Evolutionary conservation across 1,140 invertebrate species (phyloP).

Genomic region (Battus philenor): DNA sequence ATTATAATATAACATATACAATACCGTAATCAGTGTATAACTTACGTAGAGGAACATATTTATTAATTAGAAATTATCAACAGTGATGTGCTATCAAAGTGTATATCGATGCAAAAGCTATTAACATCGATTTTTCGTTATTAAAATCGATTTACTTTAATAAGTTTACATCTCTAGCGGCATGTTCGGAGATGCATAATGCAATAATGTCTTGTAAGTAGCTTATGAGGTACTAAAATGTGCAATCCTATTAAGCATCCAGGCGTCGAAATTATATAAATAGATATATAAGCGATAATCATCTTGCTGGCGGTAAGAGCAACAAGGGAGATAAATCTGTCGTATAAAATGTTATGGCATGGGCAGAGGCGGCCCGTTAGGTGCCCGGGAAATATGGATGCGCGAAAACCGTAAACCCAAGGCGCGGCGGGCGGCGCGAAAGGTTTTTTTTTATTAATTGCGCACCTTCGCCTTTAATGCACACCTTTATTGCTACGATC

Average conservation of each 20-base stretch:
- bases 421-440: conserved; percentile 15
- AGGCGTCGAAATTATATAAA: conserved; percentile 7
- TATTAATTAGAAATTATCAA: too few relatives aligned
- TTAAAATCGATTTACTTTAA: too few relatives aligned
- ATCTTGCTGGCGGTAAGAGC: conserved; percentile 2
- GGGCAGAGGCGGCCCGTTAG: conserved; percentile 26
- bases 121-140: too few relatives aligned
- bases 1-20: too few relatives aligned
- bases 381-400: conserved; percentile 35
- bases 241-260: conserved; percentile 1
- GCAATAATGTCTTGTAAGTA: conserved; percentile 6
- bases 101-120: too few relatives aligned
- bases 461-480: too few relatives aligned
- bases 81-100: too few relatives aligned
- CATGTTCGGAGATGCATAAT: conserved; percentile 5
- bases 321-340: conserved; percentile 9
- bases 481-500: not conserved
- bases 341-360: conserved; percentile 7
- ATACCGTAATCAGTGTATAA: too few relatives aligned
- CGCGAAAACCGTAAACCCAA: conserved; percentile 50
- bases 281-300: conserved; percentile 4
- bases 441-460: conserved; percentile 11
- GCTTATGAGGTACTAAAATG: conserved; percentile 2
- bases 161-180: not conserved
- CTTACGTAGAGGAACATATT: too few relatives aligned